Evolutionary conservation across 2,797 vertebrate species (phyloP).

Genomic region (Sebastes cheni): DNA sequence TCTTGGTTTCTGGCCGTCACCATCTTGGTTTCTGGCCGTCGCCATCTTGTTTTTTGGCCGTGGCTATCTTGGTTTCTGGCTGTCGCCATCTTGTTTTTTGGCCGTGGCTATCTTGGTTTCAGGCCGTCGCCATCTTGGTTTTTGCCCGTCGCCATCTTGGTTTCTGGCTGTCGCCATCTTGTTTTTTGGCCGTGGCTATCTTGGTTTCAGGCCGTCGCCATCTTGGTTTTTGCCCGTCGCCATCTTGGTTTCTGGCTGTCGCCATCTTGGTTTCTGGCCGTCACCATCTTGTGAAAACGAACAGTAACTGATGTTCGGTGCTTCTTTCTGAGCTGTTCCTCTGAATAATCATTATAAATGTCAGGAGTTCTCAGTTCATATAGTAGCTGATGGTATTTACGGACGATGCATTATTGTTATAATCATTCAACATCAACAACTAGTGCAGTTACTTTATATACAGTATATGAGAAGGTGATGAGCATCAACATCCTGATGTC

Average conservation of each 20-base stretch:
- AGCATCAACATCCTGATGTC: background rate
- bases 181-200: fast-evolving
- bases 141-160: fast-evolving
- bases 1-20: fast-evolving
- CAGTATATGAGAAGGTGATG: background rate
- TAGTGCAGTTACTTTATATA: no score
- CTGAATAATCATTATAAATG: background rate
- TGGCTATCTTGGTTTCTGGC: no score
- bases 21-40: fast-evolving
- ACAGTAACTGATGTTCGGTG: background rate
- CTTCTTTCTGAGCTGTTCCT: background rate
- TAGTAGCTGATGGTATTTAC: background rate
- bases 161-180: fast-evolving
- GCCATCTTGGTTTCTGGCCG: no score
- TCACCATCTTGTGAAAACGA: background rate
- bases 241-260: no score
- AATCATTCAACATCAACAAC: no score
- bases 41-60: no score
- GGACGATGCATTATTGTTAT: background rate
- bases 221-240: fast-evolving
- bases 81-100: no score
- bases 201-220: no score
- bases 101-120: no score
- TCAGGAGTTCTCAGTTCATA: background rate
- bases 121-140: fast-evolving